Base-by-base conservation (phyloP, 1,140 invertebrate genomes). In the Pachypsylla venusta region DNA sequence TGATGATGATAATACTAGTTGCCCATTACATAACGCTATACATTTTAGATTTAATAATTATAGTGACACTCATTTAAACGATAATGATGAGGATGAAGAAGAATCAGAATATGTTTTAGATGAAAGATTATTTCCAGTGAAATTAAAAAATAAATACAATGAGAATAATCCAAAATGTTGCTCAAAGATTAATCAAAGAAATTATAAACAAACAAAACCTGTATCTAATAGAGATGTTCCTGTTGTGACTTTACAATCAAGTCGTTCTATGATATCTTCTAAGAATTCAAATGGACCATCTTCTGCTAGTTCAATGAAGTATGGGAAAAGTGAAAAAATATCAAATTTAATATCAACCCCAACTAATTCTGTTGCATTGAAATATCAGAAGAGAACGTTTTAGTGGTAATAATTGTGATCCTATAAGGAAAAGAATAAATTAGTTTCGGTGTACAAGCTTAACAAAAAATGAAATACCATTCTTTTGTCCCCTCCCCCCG, bases 181-280 rank as follows among this genome's bases (percentile, higher is more conserved):
- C 7, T 35, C 7, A 35, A 10, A n/a, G 7, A 35, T 35, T n/a
- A n/a, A 7, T n/a, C 30, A 7, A 7, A 10, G n/a, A 48, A 5
- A 48, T 48, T n/a, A 48, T 19, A n/a, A n/a, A n/a, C n/a, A n/a
- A 48, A 10, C 42, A 48, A n/a, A 48, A 19, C 42, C 42, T 48
- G n/a, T 7, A 3, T 48, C 22, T 10, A 4, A 19, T 19, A 48
- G 16, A 19, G 5, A 4, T 19, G 22, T 7, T 7, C 22, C 42
- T 19, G 7, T 48, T n/a, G n/a, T 48, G 16, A 48, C 42, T 19
- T 22, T 48, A 7, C 16, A 48, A 48, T 19, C 42, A 7, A 5
- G n/a, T 5, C 42, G 16, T 35, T 10, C 10, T 16, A 10, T 16
- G 16, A 35, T 16, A 35, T 35, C 16, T 12, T 35, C 16, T 35